These are phyloP conservation scores for Nymphalis urticae DNA, from an alignment of 2,888 invertebrate species.

Conservation along the genomic window DNA sequence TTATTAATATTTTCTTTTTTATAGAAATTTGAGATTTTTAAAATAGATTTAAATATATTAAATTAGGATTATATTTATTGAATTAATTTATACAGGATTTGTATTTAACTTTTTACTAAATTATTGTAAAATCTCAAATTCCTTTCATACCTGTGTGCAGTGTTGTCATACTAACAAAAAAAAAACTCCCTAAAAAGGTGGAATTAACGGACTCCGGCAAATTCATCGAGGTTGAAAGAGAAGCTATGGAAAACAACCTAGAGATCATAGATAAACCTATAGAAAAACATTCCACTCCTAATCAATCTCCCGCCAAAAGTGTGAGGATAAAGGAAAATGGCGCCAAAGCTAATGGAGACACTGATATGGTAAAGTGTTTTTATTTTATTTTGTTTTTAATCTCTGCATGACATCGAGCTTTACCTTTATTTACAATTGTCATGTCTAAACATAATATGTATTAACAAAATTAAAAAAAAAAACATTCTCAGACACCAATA, in stretches of 20 bases:
- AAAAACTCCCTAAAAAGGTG: slow-evolving; percentile 65
- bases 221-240: slow-evolving; percentile 78
- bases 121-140: slow-evolving; percentile 36
- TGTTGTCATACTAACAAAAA: slow-evolving; percentile 68
- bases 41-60: background rate
- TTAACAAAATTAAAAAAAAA: too few relatives aligned
- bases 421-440: too few relatives aligned
- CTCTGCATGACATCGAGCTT: slow-evolving; percentile 1
- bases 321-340: slow-evolving; percentile 76
- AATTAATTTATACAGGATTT: background rate
- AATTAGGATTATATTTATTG: background rate
- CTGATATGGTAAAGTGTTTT: slow-evolving; percentile 47
- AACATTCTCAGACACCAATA: too few relatives aligned
- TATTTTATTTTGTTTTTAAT: slow-evolving; percentile 10
- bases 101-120: background rate
- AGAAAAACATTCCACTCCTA: slow-evolving; percentile 56
- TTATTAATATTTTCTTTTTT: slow-evolving; percentile 8
- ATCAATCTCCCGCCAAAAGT: slow-evolving; percentile 69
- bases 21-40: slow-evolving; percentile 21
- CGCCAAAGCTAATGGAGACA: slow-evolving; percentile 60
- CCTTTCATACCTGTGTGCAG: slow-evolving; percentile 45
- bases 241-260: slow-evolving; percentile 48
- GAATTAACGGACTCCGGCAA: slow-evolving; percentile 78
- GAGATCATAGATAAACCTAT: slow-evolving; percentile 44
- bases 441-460: too few relatives aligned